Percentiles rank a stretch among this genome's conserved stretches.
Evolutionary conservation across 2,113 vertebrate species (phyloP).

Genomic region (Axis porcinus): DNA sequence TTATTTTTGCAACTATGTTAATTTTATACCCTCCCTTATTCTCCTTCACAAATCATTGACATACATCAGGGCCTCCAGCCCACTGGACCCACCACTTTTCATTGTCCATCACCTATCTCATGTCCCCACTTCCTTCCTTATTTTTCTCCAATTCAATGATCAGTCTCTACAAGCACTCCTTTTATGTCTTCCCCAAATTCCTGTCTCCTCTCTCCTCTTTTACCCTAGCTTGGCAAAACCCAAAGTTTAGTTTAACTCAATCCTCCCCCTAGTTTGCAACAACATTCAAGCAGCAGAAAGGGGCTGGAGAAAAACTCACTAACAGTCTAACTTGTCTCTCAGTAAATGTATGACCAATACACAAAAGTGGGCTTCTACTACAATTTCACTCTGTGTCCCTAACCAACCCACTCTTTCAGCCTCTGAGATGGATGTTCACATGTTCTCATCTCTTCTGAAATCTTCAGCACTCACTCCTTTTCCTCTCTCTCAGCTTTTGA

Average conservation of each 20-base stretch:
- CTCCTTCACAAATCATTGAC: background rate
- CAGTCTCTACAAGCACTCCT: background rate
- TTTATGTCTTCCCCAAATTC: background rate
- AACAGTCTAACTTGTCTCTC: background rate
- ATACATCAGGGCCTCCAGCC: background rate
- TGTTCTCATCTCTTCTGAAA: background rate
- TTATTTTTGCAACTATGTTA: background rate
- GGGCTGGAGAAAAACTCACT: background rate
- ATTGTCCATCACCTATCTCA: background rate
- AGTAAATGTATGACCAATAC: background rate
- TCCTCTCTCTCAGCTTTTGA: background rate
- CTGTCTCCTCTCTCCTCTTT: background rate
- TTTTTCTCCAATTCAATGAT: background rate
- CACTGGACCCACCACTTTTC: background rate
- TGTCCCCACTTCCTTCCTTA: background rate
- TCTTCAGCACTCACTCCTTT: background rate
- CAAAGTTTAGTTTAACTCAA: background rate
- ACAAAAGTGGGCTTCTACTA: background rate
- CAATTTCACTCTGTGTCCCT: background rate
- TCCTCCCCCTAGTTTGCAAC: background rate
- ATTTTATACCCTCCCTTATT: background rate
- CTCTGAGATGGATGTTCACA: background rate
- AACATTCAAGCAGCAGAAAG: background rate
- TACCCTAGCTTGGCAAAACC: background rate
- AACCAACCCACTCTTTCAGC: background rate